phyloP scores from a whole-genome alignment of 2,888 invertebrate genomes.

The Agrotis segetum region DNA sequence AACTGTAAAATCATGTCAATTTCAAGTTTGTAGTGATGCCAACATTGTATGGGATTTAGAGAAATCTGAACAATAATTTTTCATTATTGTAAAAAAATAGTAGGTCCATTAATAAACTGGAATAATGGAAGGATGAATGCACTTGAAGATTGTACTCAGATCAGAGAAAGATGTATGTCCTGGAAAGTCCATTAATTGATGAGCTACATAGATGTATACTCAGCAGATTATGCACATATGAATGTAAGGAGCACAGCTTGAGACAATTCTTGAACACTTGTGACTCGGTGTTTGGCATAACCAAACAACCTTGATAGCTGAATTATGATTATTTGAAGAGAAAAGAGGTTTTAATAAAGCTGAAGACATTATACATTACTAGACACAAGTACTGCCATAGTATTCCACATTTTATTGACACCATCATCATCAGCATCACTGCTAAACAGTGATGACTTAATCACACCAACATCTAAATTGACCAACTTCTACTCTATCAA shows the following conservation, averaged over 20 bases:
- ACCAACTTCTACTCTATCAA: constrained; percentile 17
- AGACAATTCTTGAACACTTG: neutral
- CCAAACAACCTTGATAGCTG: neutral
- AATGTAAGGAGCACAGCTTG: constrained; percentile 10
- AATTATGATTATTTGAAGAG: neutral
- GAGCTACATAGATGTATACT: neutral
- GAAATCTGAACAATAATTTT: neutral
- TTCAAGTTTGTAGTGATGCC: constrained; percentile 13
- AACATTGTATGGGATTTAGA: constrained; percentile 6
- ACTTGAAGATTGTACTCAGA: constrained; percentile 1
- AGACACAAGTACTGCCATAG: constrained; percentile 19
- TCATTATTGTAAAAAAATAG: constrained; percentile 3
- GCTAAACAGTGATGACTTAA: too few species aligned
- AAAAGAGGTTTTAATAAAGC: neutral
- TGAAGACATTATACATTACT: neutral
- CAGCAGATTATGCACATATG: neutral
- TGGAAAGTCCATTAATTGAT: constrained; percentile 1
- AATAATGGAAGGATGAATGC: constrained; percentile 2
- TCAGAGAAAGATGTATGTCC: neutral
- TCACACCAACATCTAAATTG: neutral
- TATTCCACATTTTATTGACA: neutral
- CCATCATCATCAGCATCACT: too few species aligned
- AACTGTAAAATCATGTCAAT: constrained; percentile 20
- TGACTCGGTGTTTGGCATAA: constrained; percentile 7
- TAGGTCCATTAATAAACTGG: constrained; percentile 8